phyloP scores from a whole-genome alignment of 2,888 invertebrate species.

The Pandemis heparana region DNA sequence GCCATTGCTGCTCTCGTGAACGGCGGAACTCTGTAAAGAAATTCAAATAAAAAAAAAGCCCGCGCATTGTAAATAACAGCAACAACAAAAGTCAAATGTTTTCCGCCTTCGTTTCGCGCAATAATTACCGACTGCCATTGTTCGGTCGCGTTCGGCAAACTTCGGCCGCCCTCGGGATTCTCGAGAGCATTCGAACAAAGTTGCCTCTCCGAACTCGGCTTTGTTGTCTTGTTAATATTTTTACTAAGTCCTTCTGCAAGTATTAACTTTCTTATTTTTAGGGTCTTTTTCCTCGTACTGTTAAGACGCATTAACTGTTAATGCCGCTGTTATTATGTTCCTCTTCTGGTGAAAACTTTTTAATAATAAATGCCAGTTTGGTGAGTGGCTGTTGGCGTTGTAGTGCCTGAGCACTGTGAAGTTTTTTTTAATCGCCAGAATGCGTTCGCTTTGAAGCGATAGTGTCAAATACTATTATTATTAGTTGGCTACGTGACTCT shows the following conservation, averaged over 20 bases:
- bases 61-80: constrained; percentile 6
- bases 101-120: constrained; percentile 2
- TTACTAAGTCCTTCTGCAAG: constrained; percentile 13
- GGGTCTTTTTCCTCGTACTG: constrained; percentile 6
- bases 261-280: constrained; percentile 21
- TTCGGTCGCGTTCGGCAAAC: constrained; percentile 16
- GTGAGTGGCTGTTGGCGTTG: too few species aligned
- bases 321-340: constrained; percentile 8
- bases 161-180: constrained; percentile 11
- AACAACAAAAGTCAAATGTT: constrained; percentile 22
- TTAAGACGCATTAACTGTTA: constrained; percentile 13
- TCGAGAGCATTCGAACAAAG: constrained; percentile 18
- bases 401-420: too few species aligned
- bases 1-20: background rate
- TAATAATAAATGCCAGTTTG: background rate
- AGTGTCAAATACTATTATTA: too few species aligned
- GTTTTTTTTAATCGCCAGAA: too few species aligned
- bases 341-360: constrained; percentile 13
- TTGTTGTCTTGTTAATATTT: constrained; percentile 27
- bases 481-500: too few species aligned
- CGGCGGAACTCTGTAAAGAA: background rate
- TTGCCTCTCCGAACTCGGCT: constrained; percentile 17
- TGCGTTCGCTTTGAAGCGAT: too few species aligned
- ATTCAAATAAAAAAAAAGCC: constrained; percentile 1
- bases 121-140: constrained; percentile 18